Evolutionary conservation across 2,888 invertebrate genomes (phyloP).

Genomic region (Standfussiana lucernea): DNA sequence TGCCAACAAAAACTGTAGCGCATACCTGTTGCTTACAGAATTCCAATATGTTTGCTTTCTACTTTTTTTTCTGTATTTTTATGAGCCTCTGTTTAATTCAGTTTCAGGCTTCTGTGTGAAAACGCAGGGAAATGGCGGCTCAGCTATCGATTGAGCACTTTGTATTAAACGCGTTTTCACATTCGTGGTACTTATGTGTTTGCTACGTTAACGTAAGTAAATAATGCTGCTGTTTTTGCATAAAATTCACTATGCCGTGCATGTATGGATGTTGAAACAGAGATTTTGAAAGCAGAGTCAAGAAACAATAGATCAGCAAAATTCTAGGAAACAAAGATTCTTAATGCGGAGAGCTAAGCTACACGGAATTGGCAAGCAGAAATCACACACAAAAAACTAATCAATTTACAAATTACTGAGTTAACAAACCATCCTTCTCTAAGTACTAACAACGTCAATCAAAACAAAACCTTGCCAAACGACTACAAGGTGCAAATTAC

Average conservation of each 20-base stretch:
- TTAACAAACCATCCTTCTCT: constrained; percentile 5
- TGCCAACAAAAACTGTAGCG: constrained; percentile 60
- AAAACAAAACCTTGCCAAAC: constrained; percentile 5
- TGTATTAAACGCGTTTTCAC: constrained; percentile 11
- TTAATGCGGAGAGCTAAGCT: neutral
- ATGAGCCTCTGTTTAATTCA: constrained; percentile 43
- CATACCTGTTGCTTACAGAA: constrained; percentile 68
- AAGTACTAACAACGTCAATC: neutral
- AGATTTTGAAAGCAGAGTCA: neutral
- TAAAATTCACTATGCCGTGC: no score
- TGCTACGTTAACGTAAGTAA: neutral
- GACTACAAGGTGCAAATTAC: neutral
- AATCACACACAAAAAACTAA: neutral
- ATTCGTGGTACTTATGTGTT: neutral
- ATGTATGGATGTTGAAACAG: neutral
- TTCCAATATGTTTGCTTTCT: constrained; percentile 55
- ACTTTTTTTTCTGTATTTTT: constrained; percentile 39
- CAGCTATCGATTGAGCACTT: constrained; percentile 28
- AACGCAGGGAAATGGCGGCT: constrained; percentile 28
- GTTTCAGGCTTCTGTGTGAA: constrained; percentile 29
- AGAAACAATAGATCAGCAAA: neutral
- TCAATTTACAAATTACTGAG: neutral
- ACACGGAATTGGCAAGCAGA: neutral
- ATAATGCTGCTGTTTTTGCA: no score
- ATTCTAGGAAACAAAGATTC: no score